Percentiles rank a stretch among this genome's conserved stretches.
Conservation (phyloP, 2,888 invertebrate genomes). For the Pinctada fucata region DNA sequence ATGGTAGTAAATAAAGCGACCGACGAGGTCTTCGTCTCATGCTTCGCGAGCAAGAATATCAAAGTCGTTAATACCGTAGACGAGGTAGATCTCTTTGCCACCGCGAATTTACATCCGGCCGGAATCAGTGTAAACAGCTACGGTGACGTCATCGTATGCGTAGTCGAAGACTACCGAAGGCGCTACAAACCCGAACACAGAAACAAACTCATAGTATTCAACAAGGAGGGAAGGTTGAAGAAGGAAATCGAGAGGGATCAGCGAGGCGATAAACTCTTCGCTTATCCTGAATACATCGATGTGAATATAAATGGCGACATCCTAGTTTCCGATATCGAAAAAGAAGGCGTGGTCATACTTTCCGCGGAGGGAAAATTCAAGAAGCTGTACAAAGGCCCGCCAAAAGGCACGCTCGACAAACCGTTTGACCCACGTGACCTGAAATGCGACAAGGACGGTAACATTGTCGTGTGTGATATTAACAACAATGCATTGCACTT, state of each 20-base stretch:
- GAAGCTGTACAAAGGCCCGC: slow-evolving; percentile 37
- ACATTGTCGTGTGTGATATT: slow-evolving; percentile 43
- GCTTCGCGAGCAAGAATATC: slow-evolving; percentile 37
- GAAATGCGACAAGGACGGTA: slow-evolving; percentile 43
- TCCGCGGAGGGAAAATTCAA: slow-evolving; percentile 29
- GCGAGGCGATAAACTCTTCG: slow-evolving; percentile 31
- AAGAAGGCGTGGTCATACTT: slow-evolving; percentile 38
- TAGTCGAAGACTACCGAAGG: slow-evolving; percentile 34
- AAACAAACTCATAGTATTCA: slow-evolving; percentile 35
- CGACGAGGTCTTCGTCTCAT: slow-evolving; percentile 38
- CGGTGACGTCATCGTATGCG: slow-evolving; percentile 39
- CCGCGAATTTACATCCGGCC: slow-evolving; percentile 36
- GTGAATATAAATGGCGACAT: slow-evolving; percentile 42
- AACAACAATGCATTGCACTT: slow-evolving; percentile 42
- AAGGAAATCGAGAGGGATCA: slow-evolving; percentile 37
- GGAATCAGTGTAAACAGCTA: slow-evolving; percentile 35
- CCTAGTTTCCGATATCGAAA: slow-evolving; percentile 42
- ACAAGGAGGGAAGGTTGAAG: slow-evolving; percentile 34
- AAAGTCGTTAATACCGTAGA: slow-evolving; percentile 33
- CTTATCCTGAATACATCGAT: slow-evolving; percentile 42
- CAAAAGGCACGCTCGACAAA: slow-evolving; percentile 41
- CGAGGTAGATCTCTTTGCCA: slow-evolving; percentile 29
- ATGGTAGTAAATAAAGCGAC: slow-evolving; percentile 39
- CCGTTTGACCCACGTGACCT: slow-evolving; percentile 41
- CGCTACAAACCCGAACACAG: slow-evolving; percentile 39